A percentile compares a stretch with the other conserved stretches of the same genome.
phyloP scores from a whole-genome alignment of 2,888 invertebrate genomes.

The Drosophila recens region DNA sequence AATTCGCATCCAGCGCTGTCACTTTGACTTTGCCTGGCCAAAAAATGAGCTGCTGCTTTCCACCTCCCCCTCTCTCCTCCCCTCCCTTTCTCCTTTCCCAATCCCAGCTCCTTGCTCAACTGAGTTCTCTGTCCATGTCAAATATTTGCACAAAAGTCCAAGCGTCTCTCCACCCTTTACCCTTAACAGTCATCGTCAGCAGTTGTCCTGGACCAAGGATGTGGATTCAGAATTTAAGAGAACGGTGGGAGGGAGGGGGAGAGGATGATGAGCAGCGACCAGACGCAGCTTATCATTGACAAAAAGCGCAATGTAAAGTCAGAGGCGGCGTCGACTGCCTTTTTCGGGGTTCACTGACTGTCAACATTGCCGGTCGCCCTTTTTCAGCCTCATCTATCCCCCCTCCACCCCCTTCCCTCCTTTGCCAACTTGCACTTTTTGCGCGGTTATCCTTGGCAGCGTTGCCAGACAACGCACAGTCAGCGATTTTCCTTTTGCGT shows the following conservation, averaged over 20 bases:
- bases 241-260: not conserved
- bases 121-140: constrained; percentile 61
- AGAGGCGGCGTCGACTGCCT: constrained; percentile 34
- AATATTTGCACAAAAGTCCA: constrained; percentile 77
- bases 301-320: constrained; percentile 57
- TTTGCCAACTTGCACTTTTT: constrained; percentile 59
- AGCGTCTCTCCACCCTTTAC: constrained; percentile 40
- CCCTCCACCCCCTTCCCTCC: too few relatives aligned
- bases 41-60: constrained; percentile 61
- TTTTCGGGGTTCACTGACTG: constrained; percentile 68
- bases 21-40: constrained; percentile 53
- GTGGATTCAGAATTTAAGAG: constrained; percentile 1
- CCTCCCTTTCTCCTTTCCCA: not conserved
- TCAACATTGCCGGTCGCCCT: constrained; percentile 61
- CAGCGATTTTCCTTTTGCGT: constrained; percentile 53
- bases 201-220: constrained; percentile 22
- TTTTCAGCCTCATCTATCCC: not conserved
- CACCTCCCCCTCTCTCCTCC: not conserved
- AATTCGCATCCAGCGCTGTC: constrained; percentile 24
- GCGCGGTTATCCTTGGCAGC: constrained; percentile 42
- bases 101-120: constrained; percentile 5
- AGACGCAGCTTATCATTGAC: constrained; percentile 61
- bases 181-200: constrained; percentile 33
- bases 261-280: not conserved
- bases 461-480: constrained; percentile 77